phyloP scores from a whole-genome alignment of 2,113 vertebrate genomes.

The Cyrtonyx montezumae region DNA sequence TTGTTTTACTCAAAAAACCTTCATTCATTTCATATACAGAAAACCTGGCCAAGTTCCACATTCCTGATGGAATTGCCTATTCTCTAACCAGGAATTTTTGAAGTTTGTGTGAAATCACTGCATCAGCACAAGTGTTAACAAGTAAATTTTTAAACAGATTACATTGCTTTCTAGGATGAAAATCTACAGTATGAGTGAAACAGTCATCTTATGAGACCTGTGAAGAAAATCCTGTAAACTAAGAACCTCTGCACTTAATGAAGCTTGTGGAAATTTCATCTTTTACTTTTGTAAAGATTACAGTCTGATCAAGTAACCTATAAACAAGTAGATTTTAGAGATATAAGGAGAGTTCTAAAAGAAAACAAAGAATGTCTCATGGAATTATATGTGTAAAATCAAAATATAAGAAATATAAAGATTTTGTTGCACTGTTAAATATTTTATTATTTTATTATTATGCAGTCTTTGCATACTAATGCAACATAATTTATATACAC shows the following conservation, averaged over 20 bases:
- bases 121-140: neutral
- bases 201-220: neutral
- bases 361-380: neutral
- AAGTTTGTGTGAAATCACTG: neutral
- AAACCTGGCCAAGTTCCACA: neutral
- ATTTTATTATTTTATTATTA: no score
- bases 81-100: neutral
- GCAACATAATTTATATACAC: neutral
- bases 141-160: neutral
- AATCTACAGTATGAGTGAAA: neutral
- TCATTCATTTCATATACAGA: neutral
- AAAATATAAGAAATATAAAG: neutral
- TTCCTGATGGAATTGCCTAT: neutral
- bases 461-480: neutral
- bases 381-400: neutral
- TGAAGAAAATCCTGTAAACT: neutral
- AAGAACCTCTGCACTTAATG: neutral
- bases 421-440: neutral
- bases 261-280: neutral
- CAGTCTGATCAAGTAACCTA: neutral
- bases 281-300: neutral
- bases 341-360: neutral
- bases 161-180: neutral
- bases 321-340: neutral
- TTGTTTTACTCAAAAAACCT: neutral